Conservation (phyloP, 1,140 invertebrate genomes). For the Amphibalanus amphitrite region DNA sequence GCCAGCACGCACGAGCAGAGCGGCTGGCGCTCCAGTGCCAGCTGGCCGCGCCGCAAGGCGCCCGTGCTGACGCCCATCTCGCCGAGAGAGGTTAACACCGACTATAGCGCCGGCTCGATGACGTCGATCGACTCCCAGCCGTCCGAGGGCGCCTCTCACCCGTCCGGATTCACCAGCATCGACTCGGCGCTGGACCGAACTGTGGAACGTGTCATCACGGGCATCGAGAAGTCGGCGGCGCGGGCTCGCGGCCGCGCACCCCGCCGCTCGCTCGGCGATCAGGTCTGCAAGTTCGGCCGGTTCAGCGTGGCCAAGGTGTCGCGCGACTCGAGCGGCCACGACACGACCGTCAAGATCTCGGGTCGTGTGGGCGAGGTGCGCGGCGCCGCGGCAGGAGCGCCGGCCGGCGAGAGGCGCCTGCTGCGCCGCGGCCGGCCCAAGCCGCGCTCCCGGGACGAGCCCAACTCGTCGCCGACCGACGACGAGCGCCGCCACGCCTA, state of each 20-base stretch:
- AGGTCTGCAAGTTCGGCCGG: conserved; percentile 12
- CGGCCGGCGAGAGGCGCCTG: conserved; percentile 5
- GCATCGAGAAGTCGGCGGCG: conserved; percentile 8
- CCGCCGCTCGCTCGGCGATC: conserved; percentile 6
- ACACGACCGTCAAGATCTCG: conserved; percentile 7
- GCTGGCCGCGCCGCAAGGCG: not conserved
- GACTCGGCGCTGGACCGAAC: not conserved
- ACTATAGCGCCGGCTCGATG: not conserved
- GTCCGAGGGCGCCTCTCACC: not conserved
- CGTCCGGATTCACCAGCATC: not conserved
- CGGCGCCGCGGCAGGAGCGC: conserved; percentile 7
- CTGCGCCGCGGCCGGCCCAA: conserved; percentile 8
- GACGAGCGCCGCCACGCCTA: conserved; percentile 10
- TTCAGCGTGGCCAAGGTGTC: conserved; percentile 4
- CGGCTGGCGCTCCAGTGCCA: not conserved
- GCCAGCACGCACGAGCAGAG: not conserved
- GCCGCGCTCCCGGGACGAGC: not conserved
- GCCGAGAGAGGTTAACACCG: not conserved
- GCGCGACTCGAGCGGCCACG: not conserved
- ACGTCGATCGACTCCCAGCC: not conserved
- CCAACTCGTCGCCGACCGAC: conserved; percentile 3
- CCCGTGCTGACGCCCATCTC: not conserved
- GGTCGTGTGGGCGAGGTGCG: conserved; percentile 12
- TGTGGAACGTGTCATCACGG: conserved; percentile 2
- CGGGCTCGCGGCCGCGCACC: conserved; percentile 13